A percentile compares a stretch with the other conserved stretches of the same genome.
phyloP scores from a whole-genome alignment of 2,888 invertebrate species.

The Calameuta filiformis region DNA sequence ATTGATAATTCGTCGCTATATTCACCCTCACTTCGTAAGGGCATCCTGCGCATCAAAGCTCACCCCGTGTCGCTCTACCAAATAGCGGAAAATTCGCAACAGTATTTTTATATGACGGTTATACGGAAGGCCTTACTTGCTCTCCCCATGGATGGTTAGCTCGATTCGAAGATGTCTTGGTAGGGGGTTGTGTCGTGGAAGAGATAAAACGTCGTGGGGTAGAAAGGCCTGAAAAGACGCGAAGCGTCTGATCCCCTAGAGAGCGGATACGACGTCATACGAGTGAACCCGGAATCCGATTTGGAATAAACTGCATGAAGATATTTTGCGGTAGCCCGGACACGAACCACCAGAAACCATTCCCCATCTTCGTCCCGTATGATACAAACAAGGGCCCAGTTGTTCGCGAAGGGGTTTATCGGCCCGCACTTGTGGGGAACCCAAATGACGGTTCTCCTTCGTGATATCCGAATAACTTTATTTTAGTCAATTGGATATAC shows the following conservation, averaged over 20 bases:
- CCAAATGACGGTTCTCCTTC: constrained; percentile 21
- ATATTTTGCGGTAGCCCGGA: constrained; percentile 30
- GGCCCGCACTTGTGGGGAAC: constrained; percentile 30
- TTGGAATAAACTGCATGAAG: constrained; percentile 52
- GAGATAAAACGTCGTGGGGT: constrained; percentile 24
- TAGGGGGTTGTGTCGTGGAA: background rate
- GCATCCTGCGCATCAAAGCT: constrained; percentile 17
- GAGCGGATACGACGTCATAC: constrained; percentile 49
- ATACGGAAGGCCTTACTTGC: background rate
- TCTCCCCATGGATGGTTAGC: background rate
- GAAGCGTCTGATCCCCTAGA: constrained; percentile 38
- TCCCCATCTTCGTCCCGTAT: background rate
- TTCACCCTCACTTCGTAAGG: background rate
- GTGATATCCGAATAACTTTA: constrained; percentile 37
- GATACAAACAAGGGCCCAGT: background rate
- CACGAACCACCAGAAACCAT: background rate
- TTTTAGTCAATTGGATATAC: constrained; percentile 30
- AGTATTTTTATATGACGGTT: constrained; percentile 1
- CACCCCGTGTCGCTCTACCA: constrained; percentile 9
- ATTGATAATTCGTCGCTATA: background rate
- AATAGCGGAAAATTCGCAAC: constrained; percentile 39
- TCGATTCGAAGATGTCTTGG: background rate
- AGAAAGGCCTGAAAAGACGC: constrained; percentile 34
- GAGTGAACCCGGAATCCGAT: constrained; percentile 51
- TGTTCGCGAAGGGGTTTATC: constrained; percentile 32